Conservation (phyloP, 1,140 invertebrate species). For the Nasonia giraulti region DNA sequence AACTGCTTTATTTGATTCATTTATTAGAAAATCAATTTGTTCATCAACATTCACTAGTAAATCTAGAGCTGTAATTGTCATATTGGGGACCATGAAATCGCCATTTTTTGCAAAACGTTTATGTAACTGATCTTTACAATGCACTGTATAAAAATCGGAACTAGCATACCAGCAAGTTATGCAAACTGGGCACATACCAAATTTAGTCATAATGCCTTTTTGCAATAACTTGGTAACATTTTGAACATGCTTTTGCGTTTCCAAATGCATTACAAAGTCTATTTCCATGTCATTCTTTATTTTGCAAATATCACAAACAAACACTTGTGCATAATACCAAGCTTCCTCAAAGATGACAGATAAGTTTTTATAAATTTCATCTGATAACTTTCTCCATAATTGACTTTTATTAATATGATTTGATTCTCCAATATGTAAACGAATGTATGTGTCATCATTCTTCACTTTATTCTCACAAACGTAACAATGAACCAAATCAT, state of each 20-base stretch:
- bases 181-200: constrained; percentile 60
- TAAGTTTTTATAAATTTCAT: constrained; percentile 21
- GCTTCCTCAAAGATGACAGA: constrained; percentile 31
- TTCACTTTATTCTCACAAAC: constrained; percentile 36
- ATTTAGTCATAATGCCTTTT: constrained; percentile 16
- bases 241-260: constrained; percentile 30
- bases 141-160: constrained; percentile 43
- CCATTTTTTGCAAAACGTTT: constrained; percentile 49
- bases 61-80: constrained; percentile 47
- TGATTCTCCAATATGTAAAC: constrained; percentile 5
- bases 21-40: constrained; percentile 38
- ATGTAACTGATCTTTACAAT: constrained; percentile 53
- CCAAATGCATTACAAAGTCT: constrained; percentile 55
- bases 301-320: constrained; percentile 52
- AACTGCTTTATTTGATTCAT: constrained; percentile 40
- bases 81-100: constrained; percentile 41
- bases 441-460: constrained; percentile 15
- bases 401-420: constrained; percentile 8
- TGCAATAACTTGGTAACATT: background rate
- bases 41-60: constrained; percentile 50
- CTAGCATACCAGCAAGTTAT: constrained; percentile 55
- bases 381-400: constrained; percentile 7
- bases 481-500: constrained; percentile 44
- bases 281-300: constrained; percentile 34
- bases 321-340: constrained; percentile 56